Percentiles rank a stretch among this genome's conserved stretches.
Evolutionary conservation across 2,113 vertebrate genomes (phyloP).

Genomic region (Melanerpes aurifrons): DNA sequence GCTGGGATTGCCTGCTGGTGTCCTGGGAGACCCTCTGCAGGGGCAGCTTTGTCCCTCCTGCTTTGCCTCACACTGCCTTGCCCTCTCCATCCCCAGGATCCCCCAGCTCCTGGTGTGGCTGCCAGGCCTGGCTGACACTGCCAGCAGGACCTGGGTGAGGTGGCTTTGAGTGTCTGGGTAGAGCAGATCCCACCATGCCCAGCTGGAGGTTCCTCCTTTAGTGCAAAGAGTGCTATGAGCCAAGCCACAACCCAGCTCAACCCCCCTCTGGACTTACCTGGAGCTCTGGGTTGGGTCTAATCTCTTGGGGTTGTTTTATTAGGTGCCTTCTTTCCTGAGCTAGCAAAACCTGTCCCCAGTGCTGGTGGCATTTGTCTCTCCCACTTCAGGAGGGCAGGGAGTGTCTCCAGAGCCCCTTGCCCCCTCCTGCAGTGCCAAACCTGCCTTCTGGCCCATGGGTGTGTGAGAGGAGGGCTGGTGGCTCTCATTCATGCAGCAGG

Average conservation of each 20-base stretch:
- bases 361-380: neutral
- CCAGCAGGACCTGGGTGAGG: neutral
- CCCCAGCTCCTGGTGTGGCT: neutral
- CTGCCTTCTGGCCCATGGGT: neutral
- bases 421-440: neutral
- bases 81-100: neutral
- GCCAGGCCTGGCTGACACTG: neutral
- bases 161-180: neutral
- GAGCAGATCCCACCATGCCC: neutral
- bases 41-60: neutral
- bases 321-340: conserved; percentile 49
- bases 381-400: neutral
- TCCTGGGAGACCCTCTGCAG: neutral
- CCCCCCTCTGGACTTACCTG: neutral
- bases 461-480: rapidly evolving
- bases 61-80: neutral
- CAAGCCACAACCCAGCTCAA: neutral
- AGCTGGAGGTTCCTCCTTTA: neutral
- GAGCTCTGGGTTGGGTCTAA: neutral
- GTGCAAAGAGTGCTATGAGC: neutral
- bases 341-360: neutral
- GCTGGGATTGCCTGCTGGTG: neutral
- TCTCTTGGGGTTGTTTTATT: neutral
- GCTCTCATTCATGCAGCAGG: neutral
- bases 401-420: neutral